A percentile compares a stretch with the other conserved stretches of the same genome.
Conservation (phyloP, 1,140 invertebrate species). For the Hestina assimilis region DNA sequence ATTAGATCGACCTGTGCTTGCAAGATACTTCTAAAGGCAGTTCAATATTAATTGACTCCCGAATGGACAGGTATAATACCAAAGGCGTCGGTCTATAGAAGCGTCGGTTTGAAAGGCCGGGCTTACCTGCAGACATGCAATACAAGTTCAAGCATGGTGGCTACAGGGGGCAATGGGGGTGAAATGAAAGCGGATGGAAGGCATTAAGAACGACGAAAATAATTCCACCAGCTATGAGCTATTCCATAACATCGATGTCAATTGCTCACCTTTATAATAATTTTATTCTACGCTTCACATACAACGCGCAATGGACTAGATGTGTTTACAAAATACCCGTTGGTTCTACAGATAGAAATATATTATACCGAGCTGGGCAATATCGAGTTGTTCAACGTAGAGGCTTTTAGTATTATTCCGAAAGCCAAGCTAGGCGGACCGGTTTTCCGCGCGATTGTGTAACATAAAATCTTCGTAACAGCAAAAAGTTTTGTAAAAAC, state of each 20-base stretch:
- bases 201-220: constrained; percentile 16
- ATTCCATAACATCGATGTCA: constrained; percentile 17
- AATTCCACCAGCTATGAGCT: not conserved
- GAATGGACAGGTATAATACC: constrained; percentile 33
- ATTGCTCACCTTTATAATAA: not conserved
- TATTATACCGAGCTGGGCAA: constrained; percentile 16
- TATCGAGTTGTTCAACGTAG: constrained; percentile 31
- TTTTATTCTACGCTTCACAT: not conserved
- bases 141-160: constrained; percentile 54
- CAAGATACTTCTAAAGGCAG: constrained; percentile 2
- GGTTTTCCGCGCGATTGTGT: constrained; percentile 13
- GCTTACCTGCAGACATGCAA: constrained; percentile 60
- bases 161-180: constrained; percentile 32
- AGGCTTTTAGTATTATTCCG: constrained; percentile 45
- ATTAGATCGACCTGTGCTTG: not conserved
- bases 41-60: constrained; percentile 43
- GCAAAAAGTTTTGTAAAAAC: constrained; percentile 52
- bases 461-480: constrained; percentile 38
- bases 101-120: constrained; percentile 54
- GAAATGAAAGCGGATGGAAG: constrained; percentile 36
- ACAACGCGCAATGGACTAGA: constrained; percentile 31
- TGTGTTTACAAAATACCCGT: not conserved
- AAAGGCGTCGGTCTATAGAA: constrained; percentile 29
- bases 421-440: constrained; percentile 29
- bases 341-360: not conserved